phyloP scores from a whole-genome alignment of 2,888 invertebrate genomes.

The Eulithis testata region DNA sequence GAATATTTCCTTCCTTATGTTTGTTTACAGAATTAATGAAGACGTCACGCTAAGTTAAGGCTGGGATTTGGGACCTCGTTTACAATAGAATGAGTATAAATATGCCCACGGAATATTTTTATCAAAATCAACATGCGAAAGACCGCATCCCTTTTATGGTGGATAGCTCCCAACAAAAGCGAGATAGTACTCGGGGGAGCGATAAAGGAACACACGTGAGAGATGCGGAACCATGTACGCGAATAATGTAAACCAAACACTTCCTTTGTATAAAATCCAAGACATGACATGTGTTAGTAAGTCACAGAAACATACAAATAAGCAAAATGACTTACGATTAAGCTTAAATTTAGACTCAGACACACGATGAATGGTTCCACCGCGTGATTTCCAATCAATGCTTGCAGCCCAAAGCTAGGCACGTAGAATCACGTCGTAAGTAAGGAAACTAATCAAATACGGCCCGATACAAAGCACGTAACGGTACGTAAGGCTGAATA shows the following conservation, averaged over 20 bases:
- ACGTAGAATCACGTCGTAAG: slow-evolving; percentile 6
- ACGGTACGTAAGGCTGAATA: slow-evolving; percentile 2
- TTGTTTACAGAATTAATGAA: slow-evolving; percentile 16
- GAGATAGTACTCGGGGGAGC: slow-evolving; percentile 53
- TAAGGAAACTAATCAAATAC: slow-evolving; percentile 11
- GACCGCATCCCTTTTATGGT: slow-evolving; percentile 47
- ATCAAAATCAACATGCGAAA: slow-evolving; percentile 29
- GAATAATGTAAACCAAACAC: slow-evolving; percentile 29
- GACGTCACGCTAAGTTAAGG: background rate
- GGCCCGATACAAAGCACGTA: slow-evolving; percentile 7
- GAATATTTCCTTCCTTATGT: slow-evolving; percentile 22
- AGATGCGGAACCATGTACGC: slow-evolving; percentile 41
- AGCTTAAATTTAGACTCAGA: slow-evolving; percentile 8
- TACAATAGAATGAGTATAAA: slow-evolving; percentile 11
- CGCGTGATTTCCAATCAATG: slow-evolving; percentile 16
- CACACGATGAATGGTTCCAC: slow-evolving; percentile 11
- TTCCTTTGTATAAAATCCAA: slow-evolving; percentile 8
- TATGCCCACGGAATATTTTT: slow-evolving; percentile 28
- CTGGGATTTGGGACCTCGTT: slow-evolving; percentile 3
- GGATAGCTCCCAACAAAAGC: slow-evolving; percentile 47
- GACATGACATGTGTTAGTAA: background rate
- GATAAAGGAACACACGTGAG: slow-evolving; percentile 42
- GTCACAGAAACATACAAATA: slow-evolving; percentile 7
- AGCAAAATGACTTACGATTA: slow-evolving; percentile 9
- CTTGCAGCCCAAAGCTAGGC: slow-evolving; percentile 4